Conservation (phyloP, 2,888 invertebrate genomes). For the Hemistola chrysoprasaria region DNA sequence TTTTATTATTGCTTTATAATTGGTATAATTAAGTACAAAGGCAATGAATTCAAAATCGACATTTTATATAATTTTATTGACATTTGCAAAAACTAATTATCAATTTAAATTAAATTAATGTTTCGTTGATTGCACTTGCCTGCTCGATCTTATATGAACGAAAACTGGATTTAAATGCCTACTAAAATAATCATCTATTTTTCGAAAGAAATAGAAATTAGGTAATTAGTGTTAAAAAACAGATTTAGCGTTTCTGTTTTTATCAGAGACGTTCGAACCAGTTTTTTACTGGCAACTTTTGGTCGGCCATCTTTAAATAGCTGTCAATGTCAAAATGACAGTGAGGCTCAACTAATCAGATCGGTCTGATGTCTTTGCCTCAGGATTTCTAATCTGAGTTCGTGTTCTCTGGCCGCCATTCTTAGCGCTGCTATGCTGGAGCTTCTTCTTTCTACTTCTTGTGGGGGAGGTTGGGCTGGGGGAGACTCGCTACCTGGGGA, state of each 20-base stretch:
- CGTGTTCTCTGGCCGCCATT: slow-evolving; percentile 94
- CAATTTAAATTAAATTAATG: neutral
- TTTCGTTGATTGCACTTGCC: too few relatives aligned
- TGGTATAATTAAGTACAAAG: slow-evolving; percentile 5
- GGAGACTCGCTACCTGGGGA: slow-evolving; percentile 80
- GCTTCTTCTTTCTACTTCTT: slow-evolving; percentile 91
- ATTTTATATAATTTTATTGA: too few relatives aligned
- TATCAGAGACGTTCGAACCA: too few relatives aligned
- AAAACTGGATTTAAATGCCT: too few relatives aligned
- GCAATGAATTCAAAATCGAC: too few relatives aligned
- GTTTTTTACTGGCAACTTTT: too few relatives aligned
- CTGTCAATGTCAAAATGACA: neutral
- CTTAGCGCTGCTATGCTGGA: slow-evolving; percentile 94
- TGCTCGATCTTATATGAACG: too few relatives aligned
- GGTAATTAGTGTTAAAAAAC: too few relatives aligned
- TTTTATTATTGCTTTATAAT: slow-evolving; percentile 10
- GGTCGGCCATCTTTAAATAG: too few relatives aligned
- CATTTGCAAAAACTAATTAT: neutral
- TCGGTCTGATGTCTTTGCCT: slow-evolving; percentile 89
- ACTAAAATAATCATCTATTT: too few relatives aligned
- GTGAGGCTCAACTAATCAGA: slow-evolving; percentile 87
- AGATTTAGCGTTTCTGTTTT: too few relatives aligned
- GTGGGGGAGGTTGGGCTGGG: slow-evolving; percentile 70
- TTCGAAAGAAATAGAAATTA: too few relatives aligned
- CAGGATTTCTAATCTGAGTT: slow-evolving; percentile 91